phyloP scores from a whole-genome alignment of 2,888 invertebrate species.

The Bombylius discolor region DNA sequence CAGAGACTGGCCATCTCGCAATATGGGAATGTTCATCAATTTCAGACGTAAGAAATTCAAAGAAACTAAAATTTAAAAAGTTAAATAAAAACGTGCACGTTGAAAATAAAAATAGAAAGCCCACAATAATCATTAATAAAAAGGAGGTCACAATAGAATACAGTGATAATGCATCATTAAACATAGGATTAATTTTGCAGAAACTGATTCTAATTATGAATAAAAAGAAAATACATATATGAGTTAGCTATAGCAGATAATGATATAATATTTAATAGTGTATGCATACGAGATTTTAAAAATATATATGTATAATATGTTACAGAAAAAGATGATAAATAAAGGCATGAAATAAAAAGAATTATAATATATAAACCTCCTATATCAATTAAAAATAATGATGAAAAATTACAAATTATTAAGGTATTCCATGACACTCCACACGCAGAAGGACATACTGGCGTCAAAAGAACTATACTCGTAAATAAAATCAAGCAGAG shows the following conservation, averaged over 20 bases:
- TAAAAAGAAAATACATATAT: background rate
- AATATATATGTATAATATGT: background rate
- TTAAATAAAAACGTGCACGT: background rate
- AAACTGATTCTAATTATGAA: background rate
- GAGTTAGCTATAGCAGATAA: background rate
- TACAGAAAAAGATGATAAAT: background rate
- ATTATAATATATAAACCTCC: background rate
- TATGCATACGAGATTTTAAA: background rate
- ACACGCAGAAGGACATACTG: background rate
- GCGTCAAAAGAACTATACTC: background rate
- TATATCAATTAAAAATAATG: background rate
- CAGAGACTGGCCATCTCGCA: background rate
- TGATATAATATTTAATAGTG: background rate
- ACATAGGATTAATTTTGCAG: background rate
- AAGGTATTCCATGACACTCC: background rate
- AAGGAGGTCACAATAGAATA: background rate
- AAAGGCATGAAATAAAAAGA: background rate
- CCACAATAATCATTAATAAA: background rate
- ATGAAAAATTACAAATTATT: background rate
- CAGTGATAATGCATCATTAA: background rate
- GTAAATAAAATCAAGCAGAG: background rate
- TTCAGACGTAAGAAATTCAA: background rate
- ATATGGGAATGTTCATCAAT: background rate
- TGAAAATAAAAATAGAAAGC: background rate
- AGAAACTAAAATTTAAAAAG: background rate